Conservation (phyloP, 2,113 vertebrate species). For the Micronycteris hirsuta region DNA sequence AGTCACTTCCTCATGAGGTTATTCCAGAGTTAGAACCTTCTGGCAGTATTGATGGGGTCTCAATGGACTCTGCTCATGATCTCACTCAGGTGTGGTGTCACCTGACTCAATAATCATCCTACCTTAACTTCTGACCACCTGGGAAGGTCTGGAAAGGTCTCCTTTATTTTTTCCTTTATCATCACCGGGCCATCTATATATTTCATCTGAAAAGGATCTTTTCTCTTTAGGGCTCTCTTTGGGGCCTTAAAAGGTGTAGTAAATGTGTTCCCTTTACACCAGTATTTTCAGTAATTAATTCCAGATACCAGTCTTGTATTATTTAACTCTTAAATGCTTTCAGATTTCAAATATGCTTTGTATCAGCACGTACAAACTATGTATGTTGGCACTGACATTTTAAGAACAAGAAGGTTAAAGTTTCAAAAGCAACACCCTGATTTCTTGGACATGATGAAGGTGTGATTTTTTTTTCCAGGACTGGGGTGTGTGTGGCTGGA, state of each 20-base stretch:
- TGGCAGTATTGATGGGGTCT: neutral
- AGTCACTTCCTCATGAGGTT: neutral
- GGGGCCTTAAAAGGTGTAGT: conserved; percentile 57
- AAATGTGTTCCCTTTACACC: conserved; percentile 64
- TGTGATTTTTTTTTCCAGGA: neutral
- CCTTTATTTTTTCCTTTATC: conserved; percentile 34
- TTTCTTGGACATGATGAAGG: conserved; percentile 20
- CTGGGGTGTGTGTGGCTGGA: neutral
- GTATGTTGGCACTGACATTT: conserved; percentile 7
- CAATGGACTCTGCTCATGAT: neutral
- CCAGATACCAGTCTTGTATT: conserved; percentile 61
- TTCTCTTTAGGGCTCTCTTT: conserved; percentile 52
- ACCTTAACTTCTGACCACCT: conserved; percentile 20
- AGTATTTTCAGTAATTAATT: conserved; percentile 68
- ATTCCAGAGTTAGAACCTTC: neutral
- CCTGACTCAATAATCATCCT: neutral
- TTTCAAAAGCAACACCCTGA: conserved; percentile 52
- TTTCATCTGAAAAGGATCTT: conserved; percentile 58
- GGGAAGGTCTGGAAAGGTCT: conserved; percentile 20
- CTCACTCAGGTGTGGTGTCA: neutral
- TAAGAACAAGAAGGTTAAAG: conserved; percentile 53
- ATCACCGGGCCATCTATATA: neutral
- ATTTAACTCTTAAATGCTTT: conserved; percentile 71
- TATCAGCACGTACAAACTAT: conserved; percentile 38
- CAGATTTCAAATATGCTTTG: conserved; percentile 66